phyloP scores from a whole-genome alignment of 2,888 invertebrate species.

The Spilarctia lutea region DNA sequence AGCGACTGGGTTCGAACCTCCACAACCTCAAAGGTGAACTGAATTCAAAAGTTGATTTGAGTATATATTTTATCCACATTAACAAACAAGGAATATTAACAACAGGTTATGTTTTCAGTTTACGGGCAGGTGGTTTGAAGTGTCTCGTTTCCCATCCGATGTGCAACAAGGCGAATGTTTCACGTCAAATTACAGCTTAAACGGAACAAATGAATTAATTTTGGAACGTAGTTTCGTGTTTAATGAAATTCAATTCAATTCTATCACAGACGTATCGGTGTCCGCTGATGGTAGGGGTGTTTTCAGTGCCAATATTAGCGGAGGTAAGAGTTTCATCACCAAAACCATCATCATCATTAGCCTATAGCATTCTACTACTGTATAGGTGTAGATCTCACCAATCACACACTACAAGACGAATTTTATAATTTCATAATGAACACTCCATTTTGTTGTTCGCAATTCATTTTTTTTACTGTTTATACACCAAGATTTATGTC shows the following conservation, averaged over 20 bases:
- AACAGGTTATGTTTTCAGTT: slow-evolving; percentile 63
- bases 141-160: slow-evolving; percentile 73
- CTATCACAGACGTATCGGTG: slow-evolving; percentile 50
- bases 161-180: slow-evolving; percentile 71
- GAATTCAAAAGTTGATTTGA: too few relatives aligned
- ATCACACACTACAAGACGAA: too few relatives aligned
- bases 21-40: too few relatives aligned
- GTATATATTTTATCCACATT: not conserved
- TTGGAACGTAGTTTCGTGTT: slow-evolving; percentile 62
- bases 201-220: slow-evolving; percentile 43
- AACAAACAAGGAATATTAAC: not conserved
- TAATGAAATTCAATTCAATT: slow-evolving; percentile 57
- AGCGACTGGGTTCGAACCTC: too few relatives aligned
- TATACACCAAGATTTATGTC: too few relatives aligned
- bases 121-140: slow-evolving; percentile 74
- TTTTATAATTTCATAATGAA: not conserved
- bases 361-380: too few relatives aligned
- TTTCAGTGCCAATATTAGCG: slow-evolving; percentile 53
- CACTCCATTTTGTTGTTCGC: not conserved
- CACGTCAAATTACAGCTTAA: slow-evolving; percentile 43
- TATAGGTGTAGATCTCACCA: too few relatives aligned
- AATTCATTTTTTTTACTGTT: too few relatives aligned
- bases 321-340: slow-evolving; percentile 48
- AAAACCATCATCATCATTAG: too few relatives aligned
- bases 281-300: slow-evolving; percentile 62